Evolutionary conservation across 2,888 invertebrate species (phyloP), one percentile per base, ranked within the genome.

Genomic region (Leucophora obtusa): DNA sequence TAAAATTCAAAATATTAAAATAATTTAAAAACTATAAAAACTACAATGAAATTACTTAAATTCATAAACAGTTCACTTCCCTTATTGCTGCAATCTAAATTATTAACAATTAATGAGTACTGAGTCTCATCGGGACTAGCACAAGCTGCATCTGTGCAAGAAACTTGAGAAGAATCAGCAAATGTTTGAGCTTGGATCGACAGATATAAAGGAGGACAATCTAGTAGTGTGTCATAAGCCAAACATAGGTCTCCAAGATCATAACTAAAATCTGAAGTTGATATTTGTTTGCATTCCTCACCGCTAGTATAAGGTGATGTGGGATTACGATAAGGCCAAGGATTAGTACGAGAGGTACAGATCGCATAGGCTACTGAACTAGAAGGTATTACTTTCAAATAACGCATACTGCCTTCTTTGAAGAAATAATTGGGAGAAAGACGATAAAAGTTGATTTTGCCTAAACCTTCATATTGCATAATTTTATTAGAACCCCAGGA

Each of bases 351-450:
- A 0, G 95, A 95, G 38, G 92, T 90, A 85, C 96, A 96, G 8
- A 95, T 91, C 10, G 91, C 91, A 14, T 95, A 90, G n/a, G 89
- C 83, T 0, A 85, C 80, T 11, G 92, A 92, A 18, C 91, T 91
- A 2, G 91, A 87, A 43, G 93, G 91, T 60, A 92, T 89, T 65
- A 95, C 91, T 82, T 91, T 85, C 82, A 86, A 89, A 84, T 87
- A 91, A 54, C 93, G 91, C 82, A 92, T 91, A 4, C 89, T 90
- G 58, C 92, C 92, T 43, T 91, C 89, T 0, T 84, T 87, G 75
- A 89, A 93, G 90, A 95, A 95, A 85, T 95, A 96, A 87, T 95
- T 94, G 0, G 95, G 92, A 83, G 93, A 92, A 51, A 96, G 87
- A 35, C 93, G 91, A 86, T 95, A 95, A 87, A 92, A 95, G 86